These are phyloP conservation scores for Berghia stephanieae DNA, from an alignment of 1,140 invertebrate genomes.

Conservation along the genomic window DNA sequence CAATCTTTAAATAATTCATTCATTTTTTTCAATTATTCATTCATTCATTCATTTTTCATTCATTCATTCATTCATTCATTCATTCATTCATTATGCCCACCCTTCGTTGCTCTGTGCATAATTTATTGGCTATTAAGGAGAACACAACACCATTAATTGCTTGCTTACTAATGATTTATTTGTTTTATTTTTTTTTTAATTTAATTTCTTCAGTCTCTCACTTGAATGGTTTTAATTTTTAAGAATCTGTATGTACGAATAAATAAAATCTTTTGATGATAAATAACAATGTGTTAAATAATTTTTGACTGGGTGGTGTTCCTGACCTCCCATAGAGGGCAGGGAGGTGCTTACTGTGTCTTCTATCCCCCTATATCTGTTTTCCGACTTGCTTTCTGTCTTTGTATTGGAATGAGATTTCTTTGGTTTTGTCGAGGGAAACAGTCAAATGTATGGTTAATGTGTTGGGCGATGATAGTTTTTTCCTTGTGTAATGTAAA, in stretches of 20 bases:
- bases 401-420: no score
- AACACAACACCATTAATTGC: conserved; percentile 22
- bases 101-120: neutral
- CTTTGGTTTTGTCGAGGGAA: no score
- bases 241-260: neutral
- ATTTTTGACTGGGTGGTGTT: neutral
- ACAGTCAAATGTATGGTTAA: no score
- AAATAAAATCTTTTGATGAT: neutral
- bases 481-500: no score
- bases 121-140: neutral
- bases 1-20: neutral
- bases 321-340: no score
- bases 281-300: neutral
- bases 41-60: neutral
- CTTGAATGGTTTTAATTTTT: neutral
- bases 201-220: neutral
- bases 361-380: no score
- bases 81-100: neutral
- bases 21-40: neutral
- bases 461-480: no score
- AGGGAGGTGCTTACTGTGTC: no score
- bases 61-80: neutral
- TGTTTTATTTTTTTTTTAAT: neutral
- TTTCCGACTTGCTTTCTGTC: no score
- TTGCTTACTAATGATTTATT: neutral